These are phyloP conservation scores for Drosophila algonquin DNA, from an alignment of 2,888 invertebrate species.

Conservation along the genomic window DNA sequence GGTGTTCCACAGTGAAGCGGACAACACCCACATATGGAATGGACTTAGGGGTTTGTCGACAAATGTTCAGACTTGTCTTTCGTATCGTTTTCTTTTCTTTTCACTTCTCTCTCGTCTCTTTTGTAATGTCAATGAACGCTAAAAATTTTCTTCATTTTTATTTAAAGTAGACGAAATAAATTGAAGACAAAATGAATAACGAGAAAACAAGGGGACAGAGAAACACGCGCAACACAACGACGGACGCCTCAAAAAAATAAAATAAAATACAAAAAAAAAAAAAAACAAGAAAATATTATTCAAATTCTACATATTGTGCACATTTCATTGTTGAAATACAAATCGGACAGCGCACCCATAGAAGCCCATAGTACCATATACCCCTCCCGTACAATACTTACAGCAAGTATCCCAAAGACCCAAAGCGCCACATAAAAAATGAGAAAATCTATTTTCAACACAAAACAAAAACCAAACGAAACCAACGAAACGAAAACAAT, in stretches of 20 bases:
- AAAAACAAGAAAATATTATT: slow-evolving; percentile 53
- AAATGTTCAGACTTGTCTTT: slow-evolving; percentile 52
- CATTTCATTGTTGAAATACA: slow-evolving; percentile 64
- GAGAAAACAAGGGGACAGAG: slow-evolving; percentile 44
- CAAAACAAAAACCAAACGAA: slow-evolving; percentile 9
- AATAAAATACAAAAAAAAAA: slow-evolving; percentile 14
- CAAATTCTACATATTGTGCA: slow-evolving; percentile 71
- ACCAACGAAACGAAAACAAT: slow-evolving; percentile 13
- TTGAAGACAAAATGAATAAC: slow-evolving; percentile 59
- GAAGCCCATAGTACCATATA: slow-evolving; percentile 35
- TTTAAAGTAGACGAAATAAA: slow-evolving; percentile 77
- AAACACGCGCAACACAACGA: slow-evolving; percentile 66
- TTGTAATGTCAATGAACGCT: slow-evolving; percentile 76
- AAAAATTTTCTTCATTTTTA: slow-evolving; percentile 73
- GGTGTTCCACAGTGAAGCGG: slow-evolving; percentile 14
- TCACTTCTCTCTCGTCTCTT: slow-evolving; percentile 37
- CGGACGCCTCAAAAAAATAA: slow-evolving; percentile 47
- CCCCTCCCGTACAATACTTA: slow-evolving; percentile 44
- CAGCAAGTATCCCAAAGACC: slow-evolving; percentile 33
- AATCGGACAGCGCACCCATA: slow-evolving; percentile 42
- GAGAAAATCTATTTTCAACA: slow-evolving; percentile 50
- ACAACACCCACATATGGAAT: slow-evolving; percentile 31
- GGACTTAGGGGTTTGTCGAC: slow-evolving; percentile 19
- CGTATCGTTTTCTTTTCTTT: slow-evolving; percentile 11
- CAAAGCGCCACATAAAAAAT: slow-evolving; percentile 65